Evolutionary conservation across 2,888 invertebrate genomes (phyloP).

Genomic region (Cantharis flavilabris): DNA sequence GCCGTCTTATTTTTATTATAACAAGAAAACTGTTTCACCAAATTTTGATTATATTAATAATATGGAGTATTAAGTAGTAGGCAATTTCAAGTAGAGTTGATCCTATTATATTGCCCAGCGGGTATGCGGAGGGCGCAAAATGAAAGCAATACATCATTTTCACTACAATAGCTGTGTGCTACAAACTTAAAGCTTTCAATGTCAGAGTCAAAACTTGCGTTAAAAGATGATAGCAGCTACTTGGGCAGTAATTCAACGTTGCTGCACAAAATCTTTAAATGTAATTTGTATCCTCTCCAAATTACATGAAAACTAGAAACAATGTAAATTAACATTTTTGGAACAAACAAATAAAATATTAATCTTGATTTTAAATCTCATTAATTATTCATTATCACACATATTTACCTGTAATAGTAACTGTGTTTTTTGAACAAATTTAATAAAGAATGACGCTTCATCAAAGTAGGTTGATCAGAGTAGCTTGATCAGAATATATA

Average conservation of each 20-base stretch:
- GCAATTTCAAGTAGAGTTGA: conserved; percentile 38
- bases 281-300: background rate
- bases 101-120: conserved; percentile 33
- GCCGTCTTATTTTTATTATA: background rate
- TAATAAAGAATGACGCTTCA: too few relatives aligned
- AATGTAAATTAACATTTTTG: background rate
- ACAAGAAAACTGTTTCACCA: background rate
- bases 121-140: conserved; percentile 40
- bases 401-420: too few relatives aligned
- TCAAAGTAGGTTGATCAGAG: too few relatives aligned
- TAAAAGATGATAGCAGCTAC: conserved; percentile 18
- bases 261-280: background rate
- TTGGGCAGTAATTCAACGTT: conserved; percentile 1
- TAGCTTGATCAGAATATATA: too few relatives aligned
- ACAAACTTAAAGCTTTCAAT: conserved; percentile 29
- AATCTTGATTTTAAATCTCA: too few relatives aligned
- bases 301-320: background rate
- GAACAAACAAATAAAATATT: background rate
- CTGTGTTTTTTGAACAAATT: too few relatives aligned
- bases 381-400: too few relatives aligned
- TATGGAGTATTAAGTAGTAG: conserved; percentile 29
- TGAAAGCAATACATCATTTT: conserved; percentile 53
- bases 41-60: conserved; percentile 6
- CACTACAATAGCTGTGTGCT: conserved; percentile 45
- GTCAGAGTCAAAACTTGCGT: conserved; percentile 11